phyloP scores from a whole-genome alignment of 2,797 vertebrate species.

The Eospalax fontanierii region DNA sequence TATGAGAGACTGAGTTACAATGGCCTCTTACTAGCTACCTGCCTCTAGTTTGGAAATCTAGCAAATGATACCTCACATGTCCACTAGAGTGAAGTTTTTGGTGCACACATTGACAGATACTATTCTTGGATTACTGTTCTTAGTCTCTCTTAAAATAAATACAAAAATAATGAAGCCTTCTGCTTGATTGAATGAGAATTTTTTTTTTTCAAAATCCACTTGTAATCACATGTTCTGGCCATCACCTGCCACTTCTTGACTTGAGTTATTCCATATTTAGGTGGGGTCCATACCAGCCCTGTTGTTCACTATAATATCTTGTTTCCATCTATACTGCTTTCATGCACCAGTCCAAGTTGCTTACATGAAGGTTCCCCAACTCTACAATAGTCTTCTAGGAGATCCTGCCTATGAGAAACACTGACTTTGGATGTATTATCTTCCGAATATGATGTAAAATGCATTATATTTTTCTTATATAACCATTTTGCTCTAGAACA shows the following conservation, averaged over 20 bases:
- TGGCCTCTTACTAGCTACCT: background rate
- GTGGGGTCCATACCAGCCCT: background rate
- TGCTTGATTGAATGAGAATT: background rate
- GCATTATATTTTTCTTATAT: background rate
- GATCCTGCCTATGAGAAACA: background rate
- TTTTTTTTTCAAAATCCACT: constrained; percentile 32
- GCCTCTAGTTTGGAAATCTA: background rate
- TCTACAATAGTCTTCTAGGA: background rate
- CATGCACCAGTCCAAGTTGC: background rate
- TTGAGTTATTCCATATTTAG: background rate
- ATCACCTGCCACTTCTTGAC: background rate
- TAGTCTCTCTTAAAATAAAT: background rate
- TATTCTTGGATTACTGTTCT: constrained; percentile 7
- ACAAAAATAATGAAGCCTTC: background rate
- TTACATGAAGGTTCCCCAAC: constrained; percentile 9
- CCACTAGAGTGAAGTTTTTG: background rate
- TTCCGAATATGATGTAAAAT: background rate
- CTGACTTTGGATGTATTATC: background rate
- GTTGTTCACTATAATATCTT: background rate
- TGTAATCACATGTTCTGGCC: background rate
- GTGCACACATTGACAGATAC: background rate
- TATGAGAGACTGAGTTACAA: background rate
- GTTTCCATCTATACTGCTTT: background rate
- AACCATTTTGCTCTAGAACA: background rate
- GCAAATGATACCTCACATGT: background rate